phyloP scores from a whole-genome alignment of 1,140 invertebrate species.

The Drosophila cardini region DNA sequence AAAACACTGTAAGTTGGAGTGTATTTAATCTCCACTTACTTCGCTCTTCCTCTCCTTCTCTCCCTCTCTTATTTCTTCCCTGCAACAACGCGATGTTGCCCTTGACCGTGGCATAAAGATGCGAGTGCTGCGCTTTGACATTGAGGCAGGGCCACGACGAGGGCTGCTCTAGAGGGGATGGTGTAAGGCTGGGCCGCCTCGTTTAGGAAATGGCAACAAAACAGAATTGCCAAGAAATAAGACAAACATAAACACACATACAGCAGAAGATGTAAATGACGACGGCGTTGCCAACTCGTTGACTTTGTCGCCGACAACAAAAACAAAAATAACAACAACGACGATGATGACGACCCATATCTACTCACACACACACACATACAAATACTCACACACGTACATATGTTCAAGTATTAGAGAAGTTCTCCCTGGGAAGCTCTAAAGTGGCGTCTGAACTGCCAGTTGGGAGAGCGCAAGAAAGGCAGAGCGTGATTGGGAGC shows the following conservation, averaged over 20 bases:
- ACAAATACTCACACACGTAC: no score
- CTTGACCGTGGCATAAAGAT: constrained; percentile 58
- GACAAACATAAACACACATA: constrained; percentile 40
- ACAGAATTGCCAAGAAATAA: constrained; percentile 59
- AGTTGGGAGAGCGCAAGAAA: background rate
- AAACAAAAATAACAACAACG: constrained; percentile 9
- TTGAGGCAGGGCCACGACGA: constrained; percentile 24
- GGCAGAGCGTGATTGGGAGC: background rate
- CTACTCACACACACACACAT: constrained; percentile 24
- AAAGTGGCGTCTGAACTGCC: constrained; percentile 36
- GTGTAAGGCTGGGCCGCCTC: background rate
- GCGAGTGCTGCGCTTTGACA: constrained; percentile 43
- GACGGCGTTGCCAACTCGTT: constrained; percentile 49
- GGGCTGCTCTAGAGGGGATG: background rate
- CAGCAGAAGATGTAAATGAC: constrained; percentile 49
- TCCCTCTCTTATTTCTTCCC: background rate
- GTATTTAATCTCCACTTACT: background rate
- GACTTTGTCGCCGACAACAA: constrained; percentile 35
- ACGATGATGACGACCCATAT: constrained; percentile 53
- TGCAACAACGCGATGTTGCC: constrained; percentile 31
- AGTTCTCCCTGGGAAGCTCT: constrained; percentile 34
- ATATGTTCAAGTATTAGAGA: constrained; percentile 29
- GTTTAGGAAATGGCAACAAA: constrained; percentile 40
- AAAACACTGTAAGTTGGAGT: background rate
- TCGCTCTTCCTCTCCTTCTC: background rate